Conservation (phyloP, 2,888 invertebrate genomes). For the Zhuqinia jingwanae region DNA sequence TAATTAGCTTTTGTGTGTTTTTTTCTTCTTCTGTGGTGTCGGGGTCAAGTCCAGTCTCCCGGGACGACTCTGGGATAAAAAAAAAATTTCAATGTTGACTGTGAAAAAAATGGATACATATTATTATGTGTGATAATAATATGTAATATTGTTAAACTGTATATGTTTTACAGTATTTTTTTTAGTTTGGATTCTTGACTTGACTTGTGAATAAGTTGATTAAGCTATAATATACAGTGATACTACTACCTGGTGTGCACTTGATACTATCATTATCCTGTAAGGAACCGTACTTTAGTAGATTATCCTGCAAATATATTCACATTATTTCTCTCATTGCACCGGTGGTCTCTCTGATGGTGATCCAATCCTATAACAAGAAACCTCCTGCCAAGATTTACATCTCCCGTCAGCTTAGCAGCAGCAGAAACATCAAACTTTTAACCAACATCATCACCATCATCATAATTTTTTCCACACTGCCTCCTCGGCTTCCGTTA, state of each 20-base stretch:
- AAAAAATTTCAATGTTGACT: background rate
- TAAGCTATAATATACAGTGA: conserved; percentile 7
- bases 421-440: too few species aligned
- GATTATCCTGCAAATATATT: conserved; percentile 31
- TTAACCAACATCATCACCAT: conserved; percentile 6
- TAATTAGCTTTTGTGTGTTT: background rate
- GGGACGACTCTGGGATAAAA: background rate
- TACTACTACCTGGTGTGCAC: too few species aligned
- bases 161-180: background rate
- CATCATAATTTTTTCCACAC: conserved; percentile 11
- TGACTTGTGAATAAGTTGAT: conserved; percentile 21
- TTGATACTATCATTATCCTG: conserved; percentile 23
- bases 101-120: too few species aligned
- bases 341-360: background rate
- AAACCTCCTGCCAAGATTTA: conserved; percentile 20
- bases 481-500: conserved; percentile 12
- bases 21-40: too few species aligned
- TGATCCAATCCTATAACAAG: too few species aligned
- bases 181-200: background rate
- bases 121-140: background rate
- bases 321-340: background rate
- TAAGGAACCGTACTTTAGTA: conserved; percentile 31
- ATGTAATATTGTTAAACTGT: too few species aligned
- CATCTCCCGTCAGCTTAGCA: too few species aligned
- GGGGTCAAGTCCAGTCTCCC: conserved; percentile 29